These are phyloP conservation scores for Hestina assimilis DNA, from an alignment of 1,140 invertebrate genomes.

Conservation along the genomic window DNA sequence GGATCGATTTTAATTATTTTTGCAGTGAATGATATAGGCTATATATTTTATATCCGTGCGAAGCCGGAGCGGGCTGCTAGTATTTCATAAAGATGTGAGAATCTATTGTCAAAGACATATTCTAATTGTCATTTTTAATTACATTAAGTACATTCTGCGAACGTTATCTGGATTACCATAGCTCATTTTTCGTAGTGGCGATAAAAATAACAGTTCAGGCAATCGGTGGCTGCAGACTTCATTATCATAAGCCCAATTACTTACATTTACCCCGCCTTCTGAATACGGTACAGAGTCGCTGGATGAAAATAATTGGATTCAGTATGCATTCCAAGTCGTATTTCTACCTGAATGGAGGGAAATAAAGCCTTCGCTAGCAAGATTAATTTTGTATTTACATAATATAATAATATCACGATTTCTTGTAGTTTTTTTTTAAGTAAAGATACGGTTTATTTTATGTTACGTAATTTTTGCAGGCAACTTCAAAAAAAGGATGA, in stretches of 20 bases:
- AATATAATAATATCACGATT: not conserved
- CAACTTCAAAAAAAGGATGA: no score
- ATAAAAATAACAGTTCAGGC: slow-evolving; percentile 27
- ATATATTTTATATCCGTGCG: no score
- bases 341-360: slow-evolving; percentile 19
- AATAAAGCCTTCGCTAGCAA: slow-evolving; percentile 12
- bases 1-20: no score
- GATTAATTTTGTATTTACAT: not conserved
- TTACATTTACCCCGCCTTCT: slow-evolving; percentile 21
- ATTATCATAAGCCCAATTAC: slow-evolving; percentile 29
- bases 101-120: not conserved
- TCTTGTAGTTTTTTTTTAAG: not conserved
- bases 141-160: slow-evolving; percentile 17
- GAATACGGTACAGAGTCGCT: slow-evolving; percentile 12
- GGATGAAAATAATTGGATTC: slow-evolving; percentile 26
- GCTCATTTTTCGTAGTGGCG: slow-evolving; percentile 24
- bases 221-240: slow-evolving; percentile 24
- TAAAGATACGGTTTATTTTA: not conserved
- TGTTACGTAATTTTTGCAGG: not conserved
- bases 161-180: slow-evolving; percentile 22
- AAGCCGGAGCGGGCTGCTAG: no score
- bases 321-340: slow-evolving; percentile 20
- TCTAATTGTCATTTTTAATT: slow-evolving; percentile 8
- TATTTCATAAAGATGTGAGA: no score
- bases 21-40: no score